Evolutionary conservation across 2,888 invertebrate genomes (phyloP).

Genomic region (Trichacis sp.): DNA sequence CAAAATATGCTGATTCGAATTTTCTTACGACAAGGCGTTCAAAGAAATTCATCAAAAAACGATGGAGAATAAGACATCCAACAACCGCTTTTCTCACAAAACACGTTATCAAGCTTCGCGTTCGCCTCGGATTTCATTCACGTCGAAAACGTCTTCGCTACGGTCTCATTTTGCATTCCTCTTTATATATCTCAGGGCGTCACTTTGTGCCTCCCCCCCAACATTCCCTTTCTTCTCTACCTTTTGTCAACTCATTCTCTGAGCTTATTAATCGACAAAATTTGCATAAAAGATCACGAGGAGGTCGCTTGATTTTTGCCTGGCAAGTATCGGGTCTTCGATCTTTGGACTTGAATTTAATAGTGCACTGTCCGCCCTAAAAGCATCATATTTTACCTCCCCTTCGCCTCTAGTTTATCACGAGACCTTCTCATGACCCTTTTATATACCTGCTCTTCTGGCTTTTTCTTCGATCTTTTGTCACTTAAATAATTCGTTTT

Average conservation of each 20-base stretch:
- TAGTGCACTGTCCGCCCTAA: slow-evolving; percentile 52
- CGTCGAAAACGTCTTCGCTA: slow-evolving; percentile 47
- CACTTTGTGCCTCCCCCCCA: slow-evolving; percentile 34
- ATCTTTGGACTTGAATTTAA: slow-evolving; percentile 61
- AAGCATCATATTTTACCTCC: slow-evolving; percentile 63
- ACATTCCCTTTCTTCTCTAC: slow-evolving; percentile 18
- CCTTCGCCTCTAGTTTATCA: slow-evolving; percentile 4
- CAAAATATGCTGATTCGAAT: too few species aligned
- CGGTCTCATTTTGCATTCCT: slow-evolving; percentile 36
- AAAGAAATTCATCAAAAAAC: slow-evolving; percentile 36
- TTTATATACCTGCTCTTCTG: too few species aligned
- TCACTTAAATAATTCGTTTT: too few species aligned
- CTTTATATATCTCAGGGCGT: slow-evolving; percentile 32
- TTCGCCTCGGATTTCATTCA: slow-evolving; percentile 41
- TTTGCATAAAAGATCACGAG: slow-evolving; percentile 56
- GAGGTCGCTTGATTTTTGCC: slow-evolving; percentile 55
- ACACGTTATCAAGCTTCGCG: slow-evolving; percentile 37
- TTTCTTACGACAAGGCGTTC: slow-evolving; percentile 11
- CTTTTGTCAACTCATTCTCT: slow-evolving; percentile 28
- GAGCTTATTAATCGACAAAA: slow-evolving; percentile 41
- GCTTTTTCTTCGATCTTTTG: too few species aligned
- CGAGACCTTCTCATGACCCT: too few species aligned
- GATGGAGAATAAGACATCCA: slow-evolving; percentile 35
- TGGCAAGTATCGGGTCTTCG: slow-evolving; percentile 47
- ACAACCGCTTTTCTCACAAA: slow-evolving; percentile 29